Evolutionary conservation across 2,113 vertebrate species (phyloP), one percentile per base, ranked within the genome.

Genomic region (Saccopteryx leptura): DNA sequence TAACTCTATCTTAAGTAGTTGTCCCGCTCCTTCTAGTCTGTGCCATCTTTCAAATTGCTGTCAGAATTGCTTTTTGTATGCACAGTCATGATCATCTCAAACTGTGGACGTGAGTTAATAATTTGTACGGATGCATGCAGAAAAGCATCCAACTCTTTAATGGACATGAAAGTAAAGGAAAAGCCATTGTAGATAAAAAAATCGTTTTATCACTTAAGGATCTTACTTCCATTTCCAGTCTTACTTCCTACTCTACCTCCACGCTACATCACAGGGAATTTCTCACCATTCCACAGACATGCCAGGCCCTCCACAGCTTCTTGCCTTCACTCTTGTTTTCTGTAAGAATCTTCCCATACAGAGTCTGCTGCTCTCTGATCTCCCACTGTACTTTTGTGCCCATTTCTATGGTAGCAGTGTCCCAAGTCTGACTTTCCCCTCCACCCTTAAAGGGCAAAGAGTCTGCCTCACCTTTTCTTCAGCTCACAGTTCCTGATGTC

Each of bases 201-300:
- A 78, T 76, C 1, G 9, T 68, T n/a, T 61, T 78, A 52, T 90
- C 46, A 71, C 61, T 15, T 56, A 50, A 56, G 10, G 60, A 56
- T 46, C n/a, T 31, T 89, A 54, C 33, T 89, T 92, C 54, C 26
- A 28, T 88, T 90, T 93, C 39, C 31, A 76, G 9, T 74, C 65
- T 90, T 58, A 5, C 7, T 72, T 60, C 14, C 10, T 80, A 2
- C 6, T 56, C 39, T 74, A 0, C 19, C 26, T 56, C 61, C 75
- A 3, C 31, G 21, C 23, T 60, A 0, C 14, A 12, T 66, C 80
- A 81, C 39, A 69, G 39, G 33, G 61, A 84, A 60, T 31, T 89
- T 95, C n/a, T 84, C 48, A 65, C 24, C 9, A 5, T 65, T 81
- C 24, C 46, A 4, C 18, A 24, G 14, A 10, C 21, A 5, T 9